A percentile compares a stretch with the other conserved stretches of the same genome.
Conservation (phyloP, 2,797 vertebrate species). For the Eidolon dupreanum region DNA sequence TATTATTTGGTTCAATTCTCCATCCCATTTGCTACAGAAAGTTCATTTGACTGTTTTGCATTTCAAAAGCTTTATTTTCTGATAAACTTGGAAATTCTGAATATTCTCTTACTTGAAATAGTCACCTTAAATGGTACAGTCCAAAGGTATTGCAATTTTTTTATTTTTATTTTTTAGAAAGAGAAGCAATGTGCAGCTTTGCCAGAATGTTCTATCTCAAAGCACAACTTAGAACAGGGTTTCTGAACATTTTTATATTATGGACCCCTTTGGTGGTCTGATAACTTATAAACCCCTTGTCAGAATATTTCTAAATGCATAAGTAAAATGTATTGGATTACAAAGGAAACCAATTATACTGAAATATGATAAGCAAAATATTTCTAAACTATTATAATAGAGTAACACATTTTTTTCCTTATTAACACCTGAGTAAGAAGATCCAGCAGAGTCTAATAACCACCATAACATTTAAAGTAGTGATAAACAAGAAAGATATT, state of each 20-base stretch:
- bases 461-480: background rate
- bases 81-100: background rate
- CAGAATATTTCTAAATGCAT: conserved; percentile 30
- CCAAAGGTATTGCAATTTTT: background rate
- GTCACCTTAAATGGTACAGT: background rate
- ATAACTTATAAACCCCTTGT: background rate
- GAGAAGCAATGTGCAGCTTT: background rate
- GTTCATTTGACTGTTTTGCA: background rate
- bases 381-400: background rate
- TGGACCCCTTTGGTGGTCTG: background rate
- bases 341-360: background rate
- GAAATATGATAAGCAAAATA: background rate
- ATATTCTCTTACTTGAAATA: conserved; percentile 4
- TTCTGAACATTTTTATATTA: background rate
- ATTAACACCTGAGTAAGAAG: background rate
- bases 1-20: background rate
- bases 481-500: conserved; percentile 4
- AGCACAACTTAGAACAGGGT: background rate
- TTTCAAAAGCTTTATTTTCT: background rate
- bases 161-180: background rate
- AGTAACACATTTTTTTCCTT: background rate
- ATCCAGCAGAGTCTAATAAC: background rate
- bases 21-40: background rate
- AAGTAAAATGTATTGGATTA: background rate
- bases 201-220: background rate